phyloP scores from a whole-genome alignment of 2,113 vertebrate genomes.

The Perca fluviatilis region DNA sequence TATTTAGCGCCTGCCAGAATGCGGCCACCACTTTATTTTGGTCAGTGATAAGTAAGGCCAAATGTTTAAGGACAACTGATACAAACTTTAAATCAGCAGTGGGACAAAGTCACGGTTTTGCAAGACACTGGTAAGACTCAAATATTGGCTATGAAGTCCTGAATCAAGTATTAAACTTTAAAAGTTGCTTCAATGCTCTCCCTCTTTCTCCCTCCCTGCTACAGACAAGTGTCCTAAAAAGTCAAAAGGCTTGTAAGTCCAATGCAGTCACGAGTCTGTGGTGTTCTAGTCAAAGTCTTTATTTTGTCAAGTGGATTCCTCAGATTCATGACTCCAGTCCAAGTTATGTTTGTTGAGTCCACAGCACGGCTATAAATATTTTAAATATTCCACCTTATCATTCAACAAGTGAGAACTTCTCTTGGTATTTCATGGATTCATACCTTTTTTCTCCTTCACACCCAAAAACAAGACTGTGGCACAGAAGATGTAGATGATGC shows the following conservation, averaged over 20 bases:
- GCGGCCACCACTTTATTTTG: neutral
- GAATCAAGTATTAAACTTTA: neutral
- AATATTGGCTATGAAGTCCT: neutral
- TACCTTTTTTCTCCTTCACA: constrained; percentile 91
- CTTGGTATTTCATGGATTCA: constrained; percentile 29
- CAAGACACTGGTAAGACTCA: neutral
- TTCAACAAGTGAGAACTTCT: neutral
- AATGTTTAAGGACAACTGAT: neutral
- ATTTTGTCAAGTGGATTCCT: neutral
- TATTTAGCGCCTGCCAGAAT: neutral
- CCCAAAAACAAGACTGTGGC: constrained; percentile 88
- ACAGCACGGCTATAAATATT: neutral
- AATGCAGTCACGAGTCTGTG: neutral
- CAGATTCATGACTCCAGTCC: neutral
- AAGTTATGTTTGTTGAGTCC: neutral
- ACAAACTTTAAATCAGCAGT: neutral
- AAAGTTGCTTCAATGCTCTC: too few species aligned
- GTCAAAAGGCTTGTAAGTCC: too few species aligned
- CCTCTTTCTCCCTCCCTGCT: too few species aligned
- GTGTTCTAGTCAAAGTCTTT: neutral
- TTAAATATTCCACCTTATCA: neutral
- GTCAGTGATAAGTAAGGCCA: neutral
- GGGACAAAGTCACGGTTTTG: neutral
- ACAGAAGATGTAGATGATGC: constrained; percentile 90
- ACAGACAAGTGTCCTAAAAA: too few species aligned